phyloP scores from a whole-genome alignment of 2,113 vertebrate genomes.

The Lepus timidus region DNA sequence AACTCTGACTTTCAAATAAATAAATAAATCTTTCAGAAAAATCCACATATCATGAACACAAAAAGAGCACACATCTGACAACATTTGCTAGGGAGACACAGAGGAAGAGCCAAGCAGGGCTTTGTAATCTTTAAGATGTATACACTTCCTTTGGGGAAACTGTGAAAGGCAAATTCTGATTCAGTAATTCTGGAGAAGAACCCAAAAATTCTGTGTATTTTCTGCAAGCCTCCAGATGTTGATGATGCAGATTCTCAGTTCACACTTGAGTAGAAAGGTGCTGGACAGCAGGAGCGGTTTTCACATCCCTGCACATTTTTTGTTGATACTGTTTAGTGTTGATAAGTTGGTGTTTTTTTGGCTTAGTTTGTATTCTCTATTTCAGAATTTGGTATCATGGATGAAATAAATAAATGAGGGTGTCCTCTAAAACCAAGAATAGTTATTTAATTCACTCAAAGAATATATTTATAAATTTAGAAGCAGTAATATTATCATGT shows the following conservation, averaged over 20 bases:
- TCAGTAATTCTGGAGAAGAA: background rate
- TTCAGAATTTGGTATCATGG: background rate
- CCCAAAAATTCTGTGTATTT: background rate
- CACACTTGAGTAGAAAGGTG: background rate
- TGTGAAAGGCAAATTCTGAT: background rate
- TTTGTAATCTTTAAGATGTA: background rate
- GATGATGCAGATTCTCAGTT: accelerated
- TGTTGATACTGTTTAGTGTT: background rate
- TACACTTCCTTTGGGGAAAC: background rate
- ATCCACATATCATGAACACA: background rate
- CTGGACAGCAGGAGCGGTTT: background rate
- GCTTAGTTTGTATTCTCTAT: background rate
- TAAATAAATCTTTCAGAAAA: background rate
- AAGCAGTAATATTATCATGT: background rate
- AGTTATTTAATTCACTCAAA: background rate
- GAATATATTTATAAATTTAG: background rate
- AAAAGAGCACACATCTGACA: background rate
- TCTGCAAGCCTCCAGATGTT: background rate
- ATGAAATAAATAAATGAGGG: background rate
- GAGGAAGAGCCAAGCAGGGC: background rate
- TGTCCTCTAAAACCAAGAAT: background rate
- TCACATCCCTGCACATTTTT: no score
- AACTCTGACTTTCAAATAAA: no score
- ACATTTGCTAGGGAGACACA: background rate
- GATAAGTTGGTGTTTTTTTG: accelerated